A percentile compares a stretch with the other conserved stretches of the same genome.
phyloP scores from a whole-genome alignment of 2,797 vertebrate species.

The Aulostomus chinensis region DNA sequence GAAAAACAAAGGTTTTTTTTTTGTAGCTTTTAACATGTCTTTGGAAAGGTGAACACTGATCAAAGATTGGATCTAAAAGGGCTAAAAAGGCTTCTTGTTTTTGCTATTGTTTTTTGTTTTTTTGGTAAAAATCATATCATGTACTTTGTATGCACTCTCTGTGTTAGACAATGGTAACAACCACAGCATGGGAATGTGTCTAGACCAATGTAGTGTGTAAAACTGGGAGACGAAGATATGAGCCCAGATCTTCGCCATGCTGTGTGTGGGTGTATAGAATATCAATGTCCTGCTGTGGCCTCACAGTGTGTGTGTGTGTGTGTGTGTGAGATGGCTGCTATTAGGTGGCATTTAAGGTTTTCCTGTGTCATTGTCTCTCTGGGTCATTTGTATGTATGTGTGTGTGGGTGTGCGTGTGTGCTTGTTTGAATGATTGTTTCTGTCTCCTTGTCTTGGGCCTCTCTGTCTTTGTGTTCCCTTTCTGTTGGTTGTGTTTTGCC shows the following conservation, averaged over 20 bases:
- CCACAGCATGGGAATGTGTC: constrained; percentile 35
- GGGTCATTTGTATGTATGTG: constrained; percentile 21
- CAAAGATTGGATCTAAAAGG: too few species aligned
- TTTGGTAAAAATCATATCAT: constrained; percentile 12
- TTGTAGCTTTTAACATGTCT: too few species aligned
- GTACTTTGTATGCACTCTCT: constrained; percentile 6
- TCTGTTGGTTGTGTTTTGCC: constrained; percentile 14
- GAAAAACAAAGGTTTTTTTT: too few species aligned
- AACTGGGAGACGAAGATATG: constrained; percentile 61
- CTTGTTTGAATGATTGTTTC: constrained; percentile 51
- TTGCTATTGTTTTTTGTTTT: too few species aligned
- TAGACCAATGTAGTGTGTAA: constrained; percentile 42
- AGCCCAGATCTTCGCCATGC: constrained; percentile 71
- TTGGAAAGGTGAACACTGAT: too few species aligned
- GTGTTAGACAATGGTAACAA: constrained; percentile 17
- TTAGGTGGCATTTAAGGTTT: constrained; percentile 53
- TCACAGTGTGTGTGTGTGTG: constrained; percentile 38
- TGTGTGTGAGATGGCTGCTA: constrained; percentile 42
- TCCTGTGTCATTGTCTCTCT: constrained; percentile 42
- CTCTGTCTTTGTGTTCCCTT: constrained; percentile 18
- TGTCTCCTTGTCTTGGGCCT: constrained; percentile 19
- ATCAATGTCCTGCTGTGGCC: constrained; percentile 75
- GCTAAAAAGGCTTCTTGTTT: too few species aligned
- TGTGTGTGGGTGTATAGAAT: constrained; percentile 77
- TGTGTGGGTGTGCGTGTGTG: constrained; percentile 15